These are phyloP conservation scores for Synanthedon andrenaeformis DNA, from an alignment of 2,888 invertebrate genomes.

Conservation along the genomic window DNA sequence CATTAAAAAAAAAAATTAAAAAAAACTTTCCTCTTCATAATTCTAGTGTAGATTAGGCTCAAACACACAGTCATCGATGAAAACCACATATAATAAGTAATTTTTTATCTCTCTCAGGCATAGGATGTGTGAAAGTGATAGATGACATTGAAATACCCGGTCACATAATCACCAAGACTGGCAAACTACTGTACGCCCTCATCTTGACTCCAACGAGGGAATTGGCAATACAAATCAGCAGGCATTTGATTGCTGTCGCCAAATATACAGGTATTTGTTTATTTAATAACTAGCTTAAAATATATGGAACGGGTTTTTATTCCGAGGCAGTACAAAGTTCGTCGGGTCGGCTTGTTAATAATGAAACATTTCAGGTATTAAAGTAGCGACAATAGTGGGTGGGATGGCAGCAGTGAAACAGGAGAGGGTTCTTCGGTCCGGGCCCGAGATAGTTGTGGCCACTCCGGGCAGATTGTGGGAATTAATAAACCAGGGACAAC, in stretches of 20 bases:
- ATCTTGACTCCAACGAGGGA: slow-evolving; percentile 97
- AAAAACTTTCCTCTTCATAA: too few relatives aligned
- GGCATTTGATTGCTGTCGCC: slow-evolving; percentile 83
- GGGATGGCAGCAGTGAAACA: slow-evolving; percentile 96
- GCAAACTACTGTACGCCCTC: slow-evolving; percentile 80
- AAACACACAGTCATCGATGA: too few relatives aligned
- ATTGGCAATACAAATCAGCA: slow-evolving; percentile 92
- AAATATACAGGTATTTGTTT: slow-evolving; percentile 77
- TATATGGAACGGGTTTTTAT: too few relatives aligned
- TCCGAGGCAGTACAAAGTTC: too few relatives aligned
- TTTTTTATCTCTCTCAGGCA: slow-evolving; percentile 31
- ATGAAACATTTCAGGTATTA: slow-evolving; percentile 47
- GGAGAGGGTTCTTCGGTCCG: slow-evolving; percentile 81
- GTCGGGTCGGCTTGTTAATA: too few relatives aligned
- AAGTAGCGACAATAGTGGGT: slow-evolving; percentile 89
- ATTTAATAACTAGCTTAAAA: background rate
- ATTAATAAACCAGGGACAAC: slow-evolving; percentile 82
- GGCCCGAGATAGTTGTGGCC: slow-evolving; percentile 95
- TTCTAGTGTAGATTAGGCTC: too few relatives aligned
- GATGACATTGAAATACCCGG: slow-evolving; percentile 58
- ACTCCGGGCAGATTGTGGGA: slow-evolving; percentile 99
- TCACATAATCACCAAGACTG: slow-evolving; percentile 34
- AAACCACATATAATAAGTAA: background rate
- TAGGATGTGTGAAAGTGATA: slow-evolving; percentile 73
- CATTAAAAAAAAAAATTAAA: too few relatives aligned